Conservation (phyloP, 2,113 vertebrate genomes). For the Mesembrinibis cayennensis region DNA sequence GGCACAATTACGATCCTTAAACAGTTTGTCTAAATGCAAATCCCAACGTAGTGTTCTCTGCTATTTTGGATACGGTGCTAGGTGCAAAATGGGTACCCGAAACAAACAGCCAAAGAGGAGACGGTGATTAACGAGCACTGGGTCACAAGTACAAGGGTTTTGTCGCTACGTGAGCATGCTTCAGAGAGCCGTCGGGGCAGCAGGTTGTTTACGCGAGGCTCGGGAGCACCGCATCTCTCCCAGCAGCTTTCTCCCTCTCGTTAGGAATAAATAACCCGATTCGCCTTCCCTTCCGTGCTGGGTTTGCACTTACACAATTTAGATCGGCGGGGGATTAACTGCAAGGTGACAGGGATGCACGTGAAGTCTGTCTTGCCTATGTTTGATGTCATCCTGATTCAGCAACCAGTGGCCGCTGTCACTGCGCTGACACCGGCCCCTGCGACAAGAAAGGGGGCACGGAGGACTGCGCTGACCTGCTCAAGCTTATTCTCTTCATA, state of each 20-base stretch:
- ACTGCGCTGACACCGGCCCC: not conserved
- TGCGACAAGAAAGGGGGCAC: accelerated
- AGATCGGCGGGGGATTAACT: not conserved
- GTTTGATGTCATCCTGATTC: not conserved
- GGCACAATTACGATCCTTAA: slow-evolving; percentile 19
- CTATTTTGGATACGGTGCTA: slow-evolving; percentile 8
- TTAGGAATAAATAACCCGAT: accelerated
- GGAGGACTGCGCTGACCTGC: not conserved
- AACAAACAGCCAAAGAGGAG: not conserved
- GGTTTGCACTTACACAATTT: not conserved
- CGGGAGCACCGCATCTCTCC: not conserved
- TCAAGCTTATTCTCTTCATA: not conserved
- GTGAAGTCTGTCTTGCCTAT: not conserved
- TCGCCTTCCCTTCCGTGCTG: not conserved
- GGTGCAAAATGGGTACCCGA: not conserved
- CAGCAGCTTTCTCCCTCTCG: not conserved
- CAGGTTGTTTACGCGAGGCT: slow-evolving; percentile 22
- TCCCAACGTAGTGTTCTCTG: not conserved
- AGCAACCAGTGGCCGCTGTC: accelerated
- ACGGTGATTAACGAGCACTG: not conserved
- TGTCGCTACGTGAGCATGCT: not conserved
- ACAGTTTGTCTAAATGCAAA: not conserved
- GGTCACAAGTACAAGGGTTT: not conserved
- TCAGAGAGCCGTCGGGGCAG: not conserved
- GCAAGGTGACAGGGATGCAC: not conserved